A percentile compares a stretch with the other conserved stretches of the same genome.
phyloP scores from a whole-genome alignment of 2,113 vertebrate species.

The Xiphias gladius region DNA sequence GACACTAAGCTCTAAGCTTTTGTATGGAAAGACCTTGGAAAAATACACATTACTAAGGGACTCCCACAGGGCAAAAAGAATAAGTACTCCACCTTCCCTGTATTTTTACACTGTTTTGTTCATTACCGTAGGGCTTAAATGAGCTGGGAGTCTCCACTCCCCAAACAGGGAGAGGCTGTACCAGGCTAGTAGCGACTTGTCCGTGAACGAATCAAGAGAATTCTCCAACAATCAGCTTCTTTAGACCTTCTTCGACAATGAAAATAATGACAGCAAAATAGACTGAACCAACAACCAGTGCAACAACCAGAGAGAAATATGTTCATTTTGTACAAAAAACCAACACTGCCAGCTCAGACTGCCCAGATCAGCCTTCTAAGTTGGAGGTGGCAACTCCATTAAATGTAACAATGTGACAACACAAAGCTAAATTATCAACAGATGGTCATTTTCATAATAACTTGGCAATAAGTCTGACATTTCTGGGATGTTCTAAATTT shows the following conservation, averaged over 20 bases:
- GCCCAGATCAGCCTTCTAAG: neutral
- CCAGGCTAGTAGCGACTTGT: conserved; percentile 67
- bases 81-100: conserved; percentile 2
- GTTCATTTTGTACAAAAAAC: conserved; percentile 29
- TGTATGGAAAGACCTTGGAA: neutral
- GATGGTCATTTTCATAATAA: neutral
- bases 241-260: neutral
- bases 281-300: neutral
- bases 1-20: neutral
- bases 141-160: conserved; percentile 46
- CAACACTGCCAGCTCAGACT: conserved; percentile 20
- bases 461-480: neutral
- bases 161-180: conserved; percentile 49
- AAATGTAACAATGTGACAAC: conserved; percentile 17
- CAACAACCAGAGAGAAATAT: conserved; percentile 2
- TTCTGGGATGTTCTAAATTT: conserved; percentile 9
- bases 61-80: neutral
- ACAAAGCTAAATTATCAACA: neutral
- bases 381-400: neutral
- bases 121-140: conserved; percentile 1
- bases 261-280: conserved; percentile 10
- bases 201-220: conserved; percentile 46
- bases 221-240: conserved; percentile 20
- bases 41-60: neutral
- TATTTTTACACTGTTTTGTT: conserved; percentile 14